Evolutionary conservation across 2,113 vertebrate species (phyloP).

Genomic region (Uria aalge): DNA sequence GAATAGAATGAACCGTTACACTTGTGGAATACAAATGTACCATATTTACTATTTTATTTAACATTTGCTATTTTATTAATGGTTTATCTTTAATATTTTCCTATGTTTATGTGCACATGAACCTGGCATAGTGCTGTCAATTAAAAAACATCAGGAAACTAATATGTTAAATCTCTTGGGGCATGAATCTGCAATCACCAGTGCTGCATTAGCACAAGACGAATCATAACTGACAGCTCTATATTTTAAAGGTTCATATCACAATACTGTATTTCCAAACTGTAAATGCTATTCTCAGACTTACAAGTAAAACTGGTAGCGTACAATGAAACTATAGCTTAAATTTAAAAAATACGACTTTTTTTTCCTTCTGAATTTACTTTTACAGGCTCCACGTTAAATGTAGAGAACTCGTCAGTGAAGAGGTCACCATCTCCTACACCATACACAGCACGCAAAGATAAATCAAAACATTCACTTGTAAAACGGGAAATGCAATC

Average conservation of each 20-base stretch:
- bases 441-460: background rate
- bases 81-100: background rate
- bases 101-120: background rate
- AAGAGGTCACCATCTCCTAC: slow-evolving; percentile 5
- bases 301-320: background rate
- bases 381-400: slow-evolving; percentile 17
- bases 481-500: background rate
- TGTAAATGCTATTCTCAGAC: background rate
- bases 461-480: background rate
- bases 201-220: background rate
- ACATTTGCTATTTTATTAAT: background rate
- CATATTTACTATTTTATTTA: background rate
- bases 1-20: background rate
- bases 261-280: background rate
- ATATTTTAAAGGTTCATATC: background rate
- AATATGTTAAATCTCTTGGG: background rate
- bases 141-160: background rate
- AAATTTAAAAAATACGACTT: background rate
- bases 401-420: background rate
- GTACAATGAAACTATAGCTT: background rate
- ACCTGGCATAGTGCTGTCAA: background rate
- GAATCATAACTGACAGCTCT: background rate
- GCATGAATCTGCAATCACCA: background rate
- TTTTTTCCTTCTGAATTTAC: background rate
- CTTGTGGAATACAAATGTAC: background rate